Percentiles rank a stretch among this genome's conserved stretches.
Evolutionary conservation across 2,888 invertebrate species (phyloP).

Genomic region (Agrotis ipsilon): DNA sequence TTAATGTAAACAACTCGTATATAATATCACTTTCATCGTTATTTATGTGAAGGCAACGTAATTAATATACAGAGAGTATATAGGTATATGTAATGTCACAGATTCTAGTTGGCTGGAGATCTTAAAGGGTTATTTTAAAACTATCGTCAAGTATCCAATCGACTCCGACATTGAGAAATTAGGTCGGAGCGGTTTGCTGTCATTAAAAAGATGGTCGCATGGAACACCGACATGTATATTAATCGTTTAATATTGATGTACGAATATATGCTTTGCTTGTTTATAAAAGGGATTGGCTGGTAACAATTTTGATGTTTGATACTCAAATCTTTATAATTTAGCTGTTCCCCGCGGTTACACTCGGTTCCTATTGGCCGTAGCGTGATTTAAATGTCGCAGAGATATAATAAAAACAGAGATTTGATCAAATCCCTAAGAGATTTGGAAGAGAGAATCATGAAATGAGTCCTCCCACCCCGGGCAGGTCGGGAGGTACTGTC

Average conservation of each 20-base stretch:
- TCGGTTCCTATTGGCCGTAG: no score
- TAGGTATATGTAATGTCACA: constrained; percentile 11
- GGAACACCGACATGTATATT: constrained; percentile 2
- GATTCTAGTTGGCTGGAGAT: constrained; percentile 17
- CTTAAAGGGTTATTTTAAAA: constrained; percentile 40
- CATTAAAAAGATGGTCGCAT: constrained; percentile 33
- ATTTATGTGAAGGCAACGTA: constrained; percentile 15
- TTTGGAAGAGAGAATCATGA: no score
- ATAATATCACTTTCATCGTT: constrained; percentile 19
- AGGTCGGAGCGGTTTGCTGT: constrained; percentile 35
- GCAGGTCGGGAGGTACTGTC: no score
- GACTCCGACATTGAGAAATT: constrained; percentile 28
- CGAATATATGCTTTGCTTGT: constrained; percentile 1
- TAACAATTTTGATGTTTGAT: background rate
- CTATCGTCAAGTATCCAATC: constrained; percentile 30
- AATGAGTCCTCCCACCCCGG: no score
- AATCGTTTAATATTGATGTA: constrained; percentile 15
- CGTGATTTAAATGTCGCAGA: no score
- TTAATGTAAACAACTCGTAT: constrained; percentile 24
- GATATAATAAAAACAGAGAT: no score
- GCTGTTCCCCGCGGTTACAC: no score
- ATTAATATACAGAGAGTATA: background rate
- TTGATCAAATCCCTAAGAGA: no score
- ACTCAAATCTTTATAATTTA: no score
- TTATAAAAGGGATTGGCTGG: background rate